A percentile compares a stretch with the other conserved stretches of the same genome.
Conservation (phyloP, 2,113 vertebrate species). For the Lichenostomus cassidix region DNA sequence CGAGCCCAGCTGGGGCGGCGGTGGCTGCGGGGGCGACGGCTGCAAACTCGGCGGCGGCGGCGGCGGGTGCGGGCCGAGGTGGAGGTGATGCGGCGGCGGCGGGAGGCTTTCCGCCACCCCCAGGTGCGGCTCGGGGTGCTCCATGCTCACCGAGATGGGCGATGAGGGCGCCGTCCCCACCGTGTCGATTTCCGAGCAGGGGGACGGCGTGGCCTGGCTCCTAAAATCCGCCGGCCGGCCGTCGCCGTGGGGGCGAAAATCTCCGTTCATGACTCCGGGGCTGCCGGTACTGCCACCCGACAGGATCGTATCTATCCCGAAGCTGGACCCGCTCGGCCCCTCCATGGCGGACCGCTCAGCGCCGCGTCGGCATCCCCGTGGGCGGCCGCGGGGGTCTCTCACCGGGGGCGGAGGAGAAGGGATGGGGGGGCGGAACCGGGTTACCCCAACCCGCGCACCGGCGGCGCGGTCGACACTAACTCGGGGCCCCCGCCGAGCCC, state of each 20-base stretch:
- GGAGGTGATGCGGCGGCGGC: constrained; percentile 83
- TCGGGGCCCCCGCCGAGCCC: background rate
- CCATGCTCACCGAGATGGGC: constrained; percentile 94
- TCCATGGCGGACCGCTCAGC: constrained; percentile 86
- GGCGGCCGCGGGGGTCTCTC: constrained; percentile 39
- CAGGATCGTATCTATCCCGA: constrained; percentile 98
- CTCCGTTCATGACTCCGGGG: constrained; percentile 90
- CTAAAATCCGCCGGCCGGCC: constrained; percentile 90
- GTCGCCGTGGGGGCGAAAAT: constrained; percentile 87
- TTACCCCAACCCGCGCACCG: background rate
- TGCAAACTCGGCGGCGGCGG: constrained; percentile 72
- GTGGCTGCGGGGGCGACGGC: constrained; percentile 70
- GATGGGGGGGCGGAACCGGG: background rate
- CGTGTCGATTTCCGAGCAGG: constrained; percentile 95
- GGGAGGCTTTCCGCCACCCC: constrained; percentile 79
- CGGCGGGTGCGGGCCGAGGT: constrained; percentile 77
- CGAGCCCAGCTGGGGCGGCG: constrained; percentile 77
- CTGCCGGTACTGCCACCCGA: constrained; percentile 85
- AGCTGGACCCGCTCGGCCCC: constrained; percentile 92
- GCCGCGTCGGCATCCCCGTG: constrained; percentile 81
- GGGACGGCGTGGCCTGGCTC: constrained; percentile 88
- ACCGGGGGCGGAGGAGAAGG: background rate
- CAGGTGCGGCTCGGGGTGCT: constrained; percentile 84
- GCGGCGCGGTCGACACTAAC: background rate
- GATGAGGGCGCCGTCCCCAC: constrained; percentile 92